Conservation (phyloP, 2,113 vertebrate genomes). For the Microtus ochrogaster region DNA sequence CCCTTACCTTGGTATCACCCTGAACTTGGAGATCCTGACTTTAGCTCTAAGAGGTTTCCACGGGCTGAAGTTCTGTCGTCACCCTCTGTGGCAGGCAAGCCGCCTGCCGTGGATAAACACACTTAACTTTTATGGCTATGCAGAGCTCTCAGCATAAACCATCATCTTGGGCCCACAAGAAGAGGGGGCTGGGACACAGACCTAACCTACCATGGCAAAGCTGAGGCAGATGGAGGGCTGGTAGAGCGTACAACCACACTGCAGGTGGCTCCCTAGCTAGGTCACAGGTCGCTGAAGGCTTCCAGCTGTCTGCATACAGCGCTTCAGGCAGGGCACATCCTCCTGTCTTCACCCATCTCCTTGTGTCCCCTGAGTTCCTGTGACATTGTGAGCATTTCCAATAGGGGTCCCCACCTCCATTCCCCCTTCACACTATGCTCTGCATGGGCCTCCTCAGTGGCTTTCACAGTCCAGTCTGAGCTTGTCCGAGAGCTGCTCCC, state of each 20-base stretch:
- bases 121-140: slow-evolving; percentile 46
- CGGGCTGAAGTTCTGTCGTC: background rate
- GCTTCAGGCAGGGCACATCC: accelerated
- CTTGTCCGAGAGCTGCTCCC: background rate
- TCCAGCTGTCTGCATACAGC: background rate
- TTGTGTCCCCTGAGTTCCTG: background rate
- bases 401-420: background rate
- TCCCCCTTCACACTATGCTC: accelerated
- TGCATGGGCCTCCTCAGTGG: accelerated
- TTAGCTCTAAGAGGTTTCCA: background rate
- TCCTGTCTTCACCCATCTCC: background rate
- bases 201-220: background rate
- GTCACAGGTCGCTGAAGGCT: background rate
- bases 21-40: background rate
- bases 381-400: background rate
- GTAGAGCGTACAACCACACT: accelerated
- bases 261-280: accelerated
- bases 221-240: background rate
- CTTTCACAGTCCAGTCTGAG: background rate
- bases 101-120: slow-evolving; percentile 12
- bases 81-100: background rate
- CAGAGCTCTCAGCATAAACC: background rate
- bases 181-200: background rate
- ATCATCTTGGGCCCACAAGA: background rate
- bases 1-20: background rate